Evolutionary conservation across 2,797 vertebrate species (phyloP), one percentile per base, ranked within the genome.

Genomic region (Bradypus variegatus): DNA sequence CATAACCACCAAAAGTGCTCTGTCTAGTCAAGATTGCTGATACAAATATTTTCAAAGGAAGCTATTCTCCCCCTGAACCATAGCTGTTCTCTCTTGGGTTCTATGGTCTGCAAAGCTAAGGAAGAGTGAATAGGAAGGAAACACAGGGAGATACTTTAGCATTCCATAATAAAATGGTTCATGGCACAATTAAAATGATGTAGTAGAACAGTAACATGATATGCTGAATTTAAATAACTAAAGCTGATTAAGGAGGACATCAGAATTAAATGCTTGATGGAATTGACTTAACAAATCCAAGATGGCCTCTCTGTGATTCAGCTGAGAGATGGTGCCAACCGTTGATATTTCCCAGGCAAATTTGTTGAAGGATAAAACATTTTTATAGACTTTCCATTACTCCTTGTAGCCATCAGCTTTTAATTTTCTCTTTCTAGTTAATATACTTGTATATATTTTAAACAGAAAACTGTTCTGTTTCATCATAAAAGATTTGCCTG

Each of bases 401-500:
- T 97, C 97, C 96, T 97, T 95, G 5, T 67, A 97, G 96, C 97
- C 96, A 97, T 96, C 97, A 95, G 95, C 94, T 97, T 97, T 97
- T 97, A 97, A 97, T 97, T 97, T 97, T 96, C 95, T 97, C 97
- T 97, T 97, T 97, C 96, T 97, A 95, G 95, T 97, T 97, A 97
- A 97, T 97, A 97, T 97, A 96, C 96, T 97, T 97, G 96, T 97
- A 95, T 97, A 96, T 97, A 97, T 98, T 98, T 97, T 98, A 97
- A 97, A 97, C 97, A 97, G 98, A 98, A 98, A 98, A 98, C 97
- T 97, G 96, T 97, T 98, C 97, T 97, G 97, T 97, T 98, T 97
- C 98, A 98, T 98, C 96, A 97, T 97, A 98, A 97, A 97, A 96
- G 98, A 98, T 98, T 97, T 97, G 98, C 98, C 97, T 94, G 93